Evolutionary conservation across 2,113 vertebrate species (phyloP), one percentile per base, ranked within the genome.

Genomic region (Xenopus laevis): DNA sequence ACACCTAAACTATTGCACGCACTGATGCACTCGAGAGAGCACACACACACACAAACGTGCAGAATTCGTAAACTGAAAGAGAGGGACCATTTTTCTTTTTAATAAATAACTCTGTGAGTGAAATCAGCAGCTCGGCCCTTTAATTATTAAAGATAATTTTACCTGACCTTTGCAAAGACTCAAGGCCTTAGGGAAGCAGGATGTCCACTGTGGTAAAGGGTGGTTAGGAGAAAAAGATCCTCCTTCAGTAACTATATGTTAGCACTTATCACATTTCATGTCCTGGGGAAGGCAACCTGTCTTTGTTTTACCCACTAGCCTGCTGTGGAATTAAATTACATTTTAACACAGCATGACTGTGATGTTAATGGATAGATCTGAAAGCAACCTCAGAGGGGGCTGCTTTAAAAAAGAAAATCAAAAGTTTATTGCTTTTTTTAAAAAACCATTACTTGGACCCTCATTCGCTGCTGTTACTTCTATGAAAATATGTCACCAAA

Each of bases 311-410:
- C 20, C 66, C 74, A 77, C 59, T 64, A 53, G 59, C 67, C 74
- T 70, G 74, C 74, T 77, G 66, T 55, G 67, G 74, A 77, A 70
- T 77, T 70, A 77, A 77, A 77, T 77, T 77, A 77, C 74, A 77
- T 77, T 70, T 74, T 70, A 77, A 77, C 60, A 20, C 74, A 77
- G 74, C 74, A 70, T 77, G 74, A 77, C 74, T 70, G 65, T 62
- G 74, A 70, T 70, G 66, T 77, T 77, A 77, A 77, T 77, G 67
- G 74, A 70, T 30, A 77, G 74, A 63, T 70, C 74, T 76, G 33
- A 76, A 70, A 64, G 66, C 33, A 13, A 67, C 47, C 57, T 17
- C 59, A 45, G 46, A 55, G 47, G 66, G 65, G 27, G 40, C 58
- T 77, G 30, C 50, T 45, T 61, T 77, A 64, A 64, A 12, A 61